phyloP scores from a whole-genome alignment of 2,113 vertebrate genomes.

The Coryphaenoides rupestris region DNA sequence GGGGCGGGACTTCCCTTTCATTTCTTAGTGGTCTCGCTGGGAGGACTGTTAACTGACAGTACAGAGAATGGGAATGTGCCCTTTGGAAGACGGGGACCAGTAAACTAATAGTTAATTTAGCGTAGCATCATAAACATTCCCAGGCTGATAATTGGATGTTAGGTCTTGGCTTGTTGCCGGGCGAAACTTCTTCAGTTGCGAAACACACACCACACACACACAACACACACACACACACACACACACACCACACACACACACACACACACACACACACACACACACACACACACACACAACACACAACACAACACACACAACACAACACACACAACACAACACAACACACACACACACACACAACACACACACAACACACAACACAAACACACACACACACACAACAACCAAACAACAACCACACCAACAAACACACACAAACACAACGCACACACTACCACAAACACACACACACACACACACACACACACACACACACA shows the following conservation, averaged over 20 bases:
- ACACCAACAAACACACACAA: no score
- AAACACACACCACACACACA: no score
- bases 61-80: no score
- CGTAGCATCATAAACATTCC: no score
- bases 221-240: constrained; percentile 52
- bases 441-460: no score
- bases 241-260: constrained; percentile 58
- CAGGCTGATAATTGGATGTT: constrained; percentile 61
- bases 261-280: constrained; percentile 76
- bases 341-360: not conserved
- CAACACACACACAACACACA: not conserved
- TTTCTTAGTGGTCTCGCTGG: no score
- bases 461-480: no score
- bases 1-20: no score
- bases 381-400: not conserved
- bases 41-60: no score
- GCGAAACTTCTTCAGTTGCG: constrained; percentile 23
- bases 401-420: no score
- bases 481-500: not conserved
- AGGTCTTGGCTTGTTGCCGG: constrained; percentile 91
- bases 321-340: not conserved
- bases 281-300: constrained; percentile 10
- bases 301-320: not conserved
- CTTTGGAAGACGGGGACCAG: no score
- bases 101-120: no score